Conservation (phyloP, 2,113 vertebrate species). For the Hippocampus abdominalis region DNA sequence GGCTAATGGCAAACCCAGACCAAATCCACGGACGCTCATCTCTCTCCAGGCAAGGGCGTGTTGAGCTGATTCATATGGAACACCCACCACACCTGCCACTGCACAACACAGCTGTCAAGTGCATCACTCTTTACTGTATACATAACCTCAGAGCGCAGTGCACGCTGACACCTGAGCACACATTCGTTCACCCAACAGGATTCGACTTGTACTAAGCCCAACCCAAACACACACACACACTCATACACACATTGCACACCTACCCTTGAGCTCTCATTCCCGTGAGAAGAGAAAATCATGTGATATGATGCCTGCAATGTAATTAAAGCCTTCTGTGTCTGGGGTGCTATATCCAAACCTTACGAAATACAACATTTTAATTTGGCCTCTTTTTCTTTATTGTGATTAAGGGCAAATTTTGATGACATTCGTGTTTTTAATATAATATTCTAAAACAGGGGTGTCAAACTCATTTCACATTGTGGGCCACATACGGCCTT, state of each 20-base stretch:
- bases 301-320: not conserved
- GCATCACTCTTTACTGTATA: slow-evolving; percentile 49
- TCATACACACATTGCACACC: not conserved
- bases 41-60: slow-evolving; percentile 44
- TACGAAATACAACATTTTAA: too few relatives aligned
- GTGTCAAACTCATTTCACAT: too few relatives aligned
- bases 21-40: slow-evolving; percentile 15
- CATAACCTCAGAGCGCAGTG: slow-evolving; percentile 24
- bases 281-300: not conserved
- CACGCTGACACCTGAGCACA: slow-evolving; percentile 50
- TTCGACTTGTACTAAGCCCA: slow-evolving; percentile 24
- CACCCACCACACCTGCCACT: slow-evolving; percentile 56
- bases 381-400: too few relatives aligned
- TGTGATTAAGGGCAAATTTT: too few relatives aligned
- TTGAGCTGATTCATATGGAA: slow-evolving; percentile 41
- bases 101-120: slow-evolving; percentile 57
- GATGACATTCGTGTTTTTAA: too few relatives aligned
- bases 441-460: too few relatives aligned
- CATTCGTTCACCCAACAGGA: slow-evolving; percentile 37
- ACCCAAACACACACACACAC: not conserved
- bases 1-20: too few relatives aligned
- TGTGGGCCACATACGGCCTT: too few relatives aligned
- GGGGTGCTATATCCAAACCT: too few relatives aligned
- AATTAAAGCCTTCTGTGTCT: not conserved
- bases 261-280: not conserved